A percentile compares a stretch with the other conserved stretches of the same genome.
phyloP scores from a whole-genome alignment of 2,888 invertebrate species.

The Eristalis intricaria region DNA sequence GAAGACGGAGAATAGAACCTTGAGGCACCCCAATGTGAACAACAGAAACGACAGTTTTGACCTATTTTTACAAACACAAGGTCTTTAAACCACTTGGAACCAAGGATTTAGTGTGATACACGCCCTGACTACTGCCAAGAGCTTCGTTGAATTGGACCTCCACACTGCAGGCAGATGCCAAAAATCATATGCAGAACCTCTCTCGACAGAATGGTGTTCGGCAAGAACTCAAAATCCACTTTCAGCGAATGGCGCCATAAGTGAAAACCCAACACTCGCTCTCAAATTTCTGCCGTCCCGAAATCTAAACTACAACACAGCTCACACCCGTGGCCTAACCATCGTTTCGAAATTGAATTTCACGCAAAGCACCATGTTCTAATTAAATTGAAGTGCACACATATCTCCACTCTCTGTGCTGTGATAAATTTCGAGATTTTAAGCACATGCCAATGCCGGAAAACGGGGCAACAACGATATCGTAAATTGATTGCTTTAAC shows the following conservation, averaged over 20 bases:
- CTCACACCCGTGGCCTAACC: neutral
- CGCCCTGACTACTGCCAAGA: too few relatives aligned
- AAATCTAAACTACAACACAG: neutral
- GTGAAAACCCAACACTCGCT: neutral
- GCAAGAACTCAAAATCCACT: neutral
- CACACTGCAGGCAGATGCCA: too few relatives aligned
- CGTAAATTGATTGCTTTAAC: conserved; percentile 37
- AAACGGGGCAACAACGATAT: conserved; percentile 22
- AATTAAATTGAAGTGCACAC: neutral
- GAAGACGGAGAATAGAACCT: too few relatives aligned
- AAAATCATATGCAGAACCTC: too few relatives aligned
- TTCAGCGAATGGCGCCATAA: neutral
- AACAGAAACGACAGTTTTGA: too few relatives aligned
- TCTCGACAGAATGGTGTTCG: too few relatives aligned
- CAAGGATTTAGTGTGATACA: too few relatives aligned
- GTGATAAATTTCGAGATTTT: neutral
- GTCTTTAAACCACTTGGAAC: too few relatives aligned
- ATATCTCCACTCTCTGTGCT: neutral
- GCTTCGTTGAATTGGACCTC: too few relatives aligned
- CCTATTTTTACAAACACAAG: too few relatives aligned
- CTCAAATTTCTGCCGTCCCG: neutral
- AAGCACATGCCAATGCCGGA: conserved; percentile 19
- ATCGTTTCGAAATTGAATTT: neutral
- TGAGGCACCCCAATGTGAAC: too few relatives aligned
- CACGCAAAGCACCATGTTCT: neutral